Base-by-base conservation (phyloP, 2,797 vertebrate species). In the Notoglanidium macrostoma region DNA sequence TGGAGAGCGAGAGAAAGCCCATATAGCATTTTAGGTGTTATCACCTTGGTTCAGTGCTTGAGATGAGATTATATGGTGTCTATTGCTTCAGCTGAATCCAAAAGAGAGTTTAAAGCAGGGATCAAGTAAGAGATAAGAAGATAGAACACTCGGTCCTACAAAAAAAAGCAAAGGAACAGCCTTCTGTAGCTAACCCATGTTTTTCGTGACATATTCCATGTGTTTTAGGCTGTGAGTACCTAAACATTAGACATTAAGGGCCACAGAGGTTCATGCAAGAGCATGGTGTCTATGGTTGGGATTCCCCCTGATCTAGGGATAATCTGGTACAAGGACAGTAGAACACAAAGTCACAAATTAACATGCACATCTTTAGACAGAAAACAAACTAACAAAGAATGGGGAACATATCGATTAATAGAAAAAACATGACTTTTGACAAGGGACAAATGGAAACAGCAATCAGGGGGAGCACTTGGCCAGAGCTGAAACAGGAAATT, bases 41-140 rank as follows among this genome's bases (percentile, higher is more conserved):
- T 92, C 90, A 90, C 86, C 85, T 87, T 46, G 32, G 91, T 91
- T 93, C 88, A 88, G 87, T 88, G 90, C 91, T 90, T 92, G 85
- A 91, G 92, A 92, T 90, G 77, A 90, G 92, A 93, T 92, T 85
- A 85, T 67, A 14, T 54, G 84, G 44, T 92, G 94, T 92, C 92
- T 92, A 68, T 84, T 89, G 87, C 87, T 91, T 87, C 85, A 83
- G 87, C 89, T 90, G 85, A 90, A 91, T 91, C 92, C 90, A 65
- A 87, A 40, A 89, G 88, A 88, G 85, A 88, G 85, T 90, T 86
- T 79, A 76, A 81, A 85, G 68, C 63, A 61, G 84, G 9, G 59
- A 79, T 84, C 61, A 59, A 77, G 35, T 80, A 12, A 59, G 23
- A 73, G 46, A 76, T 65, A 59, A 55, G 83, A 32, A 57, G 26